phyloP scores from a whole-genome alignment of 2,797 vertebrate genomes.

The Macropus fuliginosus region DNA sequence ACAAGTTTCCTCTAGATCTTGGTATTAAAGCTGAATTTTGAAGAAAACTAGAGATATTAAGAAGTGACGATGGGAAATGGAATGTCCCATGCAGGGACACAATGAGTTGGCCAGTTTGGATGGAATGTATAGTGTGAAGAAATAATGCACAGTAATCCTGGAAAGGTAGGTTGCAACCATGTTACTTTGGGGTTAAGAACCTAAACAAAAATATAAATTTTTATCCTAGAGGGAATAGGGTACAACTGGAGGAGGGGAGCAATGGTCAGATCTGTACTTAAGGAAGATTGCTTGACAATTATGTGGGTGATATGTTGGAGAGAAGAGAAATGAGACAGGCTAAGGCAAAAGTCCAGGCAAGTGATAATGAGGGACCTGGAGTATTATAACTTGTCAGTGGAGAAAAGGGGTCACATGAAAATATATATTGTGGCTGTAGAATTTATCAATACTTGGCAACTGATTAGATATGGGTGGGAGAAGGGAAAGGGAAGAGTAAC shows the following conservation, averaged over 20 bases:
- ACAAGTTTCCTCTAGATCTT: not conserved
- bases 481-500: not conserved
- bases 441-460: not conserved
- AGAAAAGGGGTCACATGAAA: not conserved
- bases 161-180: not conserved
- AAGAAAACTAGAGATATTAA: not conserved
- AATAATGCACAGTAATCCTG: not conserved
- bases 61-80: not conserved
- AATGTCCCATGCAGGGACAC: not conserved
- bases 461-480: not conserved
- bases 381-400: not conserved
- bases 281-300: not conserved
- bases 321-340: not conserved
- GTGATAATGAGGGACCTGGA: not conserved
- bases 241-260: not conserved
- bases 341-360: not conserved
- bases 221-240: not conserved
- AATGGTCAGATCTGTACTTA: not conserved
- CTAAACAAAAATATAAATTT: not conserved
- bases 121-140: not conserved
- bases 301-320: not conserved
- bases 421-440: not conserved
- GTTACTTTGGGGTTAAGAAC: not conserved
- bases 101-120: not conserved
- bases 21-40: not conserved